Percentiles rank a stretch among this genome's conserved stretches.
These are phyloP conservation scores for Linepithema humile DNA, from an alignment of 1,140 invertebrate genomes.

Conservation along the genomic window DNA sequence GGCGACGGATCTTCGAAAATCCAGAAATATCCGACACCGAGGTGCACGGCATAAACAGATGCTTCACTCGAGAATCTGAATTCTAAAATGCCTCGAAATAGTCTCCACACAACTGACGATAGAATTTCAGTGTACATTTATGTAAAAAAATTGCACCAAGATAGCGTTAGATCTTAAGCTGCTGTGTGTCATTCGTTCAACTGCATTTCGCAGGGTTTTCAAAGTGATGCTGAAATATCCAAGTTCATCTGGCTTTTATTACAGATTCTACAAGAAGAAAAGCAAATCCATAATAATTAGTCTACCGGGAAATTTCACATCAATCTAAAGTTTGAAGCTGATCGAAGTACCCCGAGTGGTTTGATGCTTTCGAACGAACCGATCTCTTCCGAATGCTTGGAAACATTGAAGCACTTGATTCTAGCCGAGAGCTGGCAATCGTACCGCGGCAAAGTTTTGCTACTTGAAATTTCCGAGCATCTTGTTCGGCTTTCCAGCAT, in stretches of 20 bases:
- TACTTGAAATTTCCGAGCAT: slow-evolving; percentile 21
- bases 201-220: background rate
- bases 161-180: background rate
- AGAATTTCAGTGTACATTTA: background rate
- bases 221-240: background rate
- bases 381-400: slow-evolving; percentile 48
- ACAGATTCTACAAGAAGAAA: background rate
- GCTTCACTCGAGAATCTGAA: slow-evolving; percentile 7
- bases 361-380: slow-evolving; percentile 28
- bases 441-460: slow-evolving; percentile 25
- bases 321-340: slow-evolving; percentile 50
- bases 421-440: slow-evolving; percentile 26
- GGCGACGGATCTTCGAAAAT: background rate
- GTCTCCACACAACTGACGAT: background rate
- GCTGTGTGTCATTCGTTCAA: too few species aligned
- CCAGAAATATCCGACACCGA: background rate
- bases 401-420: slow-evolving; percentile 45
- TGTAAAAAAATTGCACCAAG: background rate
- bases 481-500: background rate
- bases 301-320: slow-evolving; percentile 42
- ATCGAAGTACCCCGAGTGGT: slow-evolving; percentile 37
- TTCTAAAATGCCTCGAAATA: background rate
- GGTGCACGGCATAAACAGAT: background rate
- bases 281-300: slow-evolving; percentile 42
- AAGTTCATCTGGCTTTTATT: background rate